These are phyloP conservation scores for Popillia japonica DNA, from an alignment of 1,140 invertebrate species.

Conservation along the genomic window DNA sequence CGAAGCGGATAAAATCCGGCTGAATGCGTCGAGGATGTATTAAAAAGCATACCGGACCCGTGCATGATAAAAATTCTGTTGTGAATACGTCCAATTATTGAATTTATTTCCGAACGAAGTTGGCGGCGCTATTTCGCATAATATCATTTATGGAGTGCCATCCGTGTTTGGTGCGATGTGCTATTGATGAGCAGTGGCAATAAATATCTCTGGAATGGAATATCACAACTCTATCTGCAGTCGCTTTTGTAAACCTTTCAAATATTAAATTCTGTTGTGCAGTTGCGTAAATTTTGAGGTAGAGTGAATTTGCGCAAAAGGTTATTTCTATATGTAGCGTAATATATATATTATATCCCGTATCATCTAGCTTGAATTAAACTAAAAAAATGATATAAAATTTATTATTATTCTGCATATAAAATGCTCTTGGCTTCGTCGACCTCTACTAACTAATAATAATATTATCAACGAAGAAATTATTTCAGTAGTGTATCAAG, in stretches of 20 bases:
- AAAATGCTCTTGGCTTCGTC: too few relatives aligned
- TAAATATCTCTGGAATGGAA: neutral
- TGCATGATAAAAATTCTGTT: too few relatives aligned
- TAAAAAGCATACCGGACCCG: neutral
- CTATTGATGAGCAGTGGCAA: neutral
- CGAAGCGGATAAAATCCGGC: neutral
- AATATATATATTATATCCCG: too few relatives aligned
- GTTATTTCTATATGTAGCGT: too few relatives aligned
- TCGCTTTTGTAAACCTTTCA: neutral
- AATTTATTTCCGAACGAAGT: neutral
- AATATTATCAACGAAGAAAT: too few relatives aligned
- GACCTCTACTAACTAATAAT: too few relatives aligned
- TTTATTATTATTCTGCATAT: too few relatives aligned
- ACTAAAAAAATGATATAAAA: too few relatives aligned
- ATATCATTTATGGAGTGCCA: neutral
- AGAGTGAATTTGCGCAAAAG: neutral
- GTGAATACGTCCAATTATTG: slow-evolving; percentile 7
- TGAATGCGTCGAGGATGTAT: neutral
- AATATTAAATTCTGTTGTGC: neutral
- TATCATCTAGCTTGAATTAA: too few relatives aligned
- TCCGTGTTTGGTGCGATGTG: neutral
- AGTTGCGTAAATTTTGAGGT: neutral
- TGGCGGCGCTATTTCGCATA: neutral
- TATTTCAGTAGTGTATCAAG: too few relatives aligned
- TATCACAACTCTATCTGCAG: neutral